Evolutionary conservation across 2,888 invertebrate species (phyloP).

Genomic region (Chymomyza procnemis): DNA sequence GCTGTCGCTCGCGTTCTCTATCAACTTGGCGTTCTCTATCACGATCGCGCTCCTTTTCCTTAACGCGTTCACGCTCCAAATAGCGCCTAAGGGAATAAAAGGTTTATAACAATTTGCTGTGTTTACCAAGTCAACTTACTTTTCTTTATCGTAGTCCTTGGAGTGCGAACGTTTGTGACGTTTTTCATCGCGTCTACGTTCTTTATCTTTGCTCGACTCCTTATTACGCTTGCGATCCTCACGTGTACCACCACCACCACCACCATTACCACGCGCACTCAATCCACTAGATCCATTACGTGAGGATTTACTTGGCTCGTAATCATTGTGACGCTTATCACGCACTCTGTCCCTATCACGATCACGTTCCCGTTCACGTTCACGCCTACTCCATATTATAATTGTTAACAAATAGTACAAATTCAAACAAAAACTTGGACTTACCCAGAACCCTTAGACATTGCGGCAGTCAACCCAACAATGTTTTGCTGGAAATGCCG

Average conservation of each 20-base stretch:
- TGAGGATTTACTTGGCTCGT: conserved; percentile 62
- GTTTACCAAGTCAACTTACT: conserved; percentile 48
- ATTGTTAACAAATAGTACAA: neutral
- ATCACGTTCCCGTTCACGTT: conserved; percentile 39
- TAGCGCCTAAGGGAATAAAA: conserved; percentile 47
- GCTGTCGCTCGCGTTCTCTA: conserved; percentile 74
- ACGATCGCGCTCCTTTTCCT: conserved; percentile 55
- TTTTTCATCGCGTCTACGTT: conserved; percentile 70
- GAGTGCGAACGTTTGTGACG: conserved; percentile 72
- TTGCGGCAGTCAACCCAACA: conserved; percentile 16
- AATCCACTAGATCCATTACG: conserved; percentile 62
- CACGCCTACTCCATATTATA: conserved; percentile 5
- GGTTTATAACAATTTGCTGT: neutral
- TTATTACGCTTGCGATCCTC: conserved; percentile 71
- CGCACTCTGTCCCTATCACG: conserved; percentile 55
- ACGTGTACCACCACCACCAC: conserved; percentile 47
- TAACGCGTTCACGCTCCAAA: conserved; percentile 50
- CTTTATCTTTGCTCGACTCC: conserved; percentile 48
- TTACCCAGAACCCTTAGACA: conserved; percentile 63
- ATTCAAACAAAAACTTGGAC: conserved; percentile 14
- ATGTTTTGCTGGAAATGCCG: neutral
- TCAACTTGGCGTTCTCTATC: conserved; percentile 78
- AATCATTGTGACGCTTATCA: conserved; percentile 62
- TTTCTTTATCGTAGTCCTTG: conserved; percentile 73
- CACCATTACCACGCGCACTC: conserved; percentile 45